Evolutionary conservation across 2,888 invertebrate species (phyloP).

Genomic region (Lasioglossum oenotherae): DNA sequence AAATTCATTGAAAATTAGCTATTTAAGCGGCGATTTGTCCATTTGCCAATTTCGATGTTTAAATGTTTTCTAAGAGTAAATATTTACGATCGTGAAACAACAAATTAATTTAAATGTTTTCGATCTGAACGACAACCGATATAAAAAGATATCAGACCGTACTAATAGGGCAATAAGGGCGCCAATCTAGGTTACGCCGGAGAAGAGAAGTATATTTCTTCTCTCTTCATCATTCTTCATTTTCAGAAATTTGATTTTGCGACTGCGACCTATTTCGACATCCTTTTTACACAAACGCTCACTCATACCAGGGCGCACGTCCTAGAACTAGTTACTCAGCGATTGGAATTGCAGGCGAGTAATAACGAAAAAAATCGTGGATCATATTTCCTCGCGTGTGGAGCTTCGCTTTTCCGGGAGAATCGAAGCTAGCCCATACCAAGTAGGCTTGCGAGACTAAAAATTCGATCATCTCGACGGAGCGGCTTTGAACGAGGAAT

Average conservation of each 20-base stretch:
- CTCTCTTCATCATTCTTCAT: neutral
- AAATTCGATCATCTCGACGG: neutral
- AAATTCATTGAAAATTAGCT: too few relatives aligned
- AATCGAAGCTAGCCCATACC: neutral
- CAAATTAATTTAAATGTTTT: too few relatives aligned
- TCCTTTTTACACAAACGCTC: neutral
- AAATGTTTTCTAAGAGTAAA: too few relatives aligned
- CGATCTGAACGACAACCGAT: too few relatives aligned
- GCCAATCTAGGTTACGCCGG: neutral
- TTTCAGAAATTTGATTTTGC: neutral
- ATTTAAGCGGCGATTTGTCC: too few relatives aligned
- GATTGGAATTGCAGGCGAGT: neutral
- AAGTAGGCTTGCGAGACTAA: neutral
- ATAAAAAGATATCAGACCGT: neutral
- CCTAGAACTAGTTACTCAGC: neutral
- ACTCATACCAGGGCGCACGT: neutral
- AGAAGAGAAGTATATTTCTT: neutral
- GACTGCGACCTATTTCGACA: neutral
- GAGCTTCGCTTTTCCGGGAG: neutral
- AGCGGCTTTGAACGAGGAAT: neutral
- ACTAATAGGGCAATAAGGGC: neutral
- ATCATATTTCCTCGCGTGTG: neutral
- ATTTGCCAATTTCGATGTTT: too few relatives aligned
- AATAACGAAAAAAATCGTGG: neutral
- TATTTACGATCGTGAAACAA: too few relatives aligned